phyloP scores from a whole-genome alignment of 2,888 invertebrate genomes.

The Syrista parreyssii region DNA sequence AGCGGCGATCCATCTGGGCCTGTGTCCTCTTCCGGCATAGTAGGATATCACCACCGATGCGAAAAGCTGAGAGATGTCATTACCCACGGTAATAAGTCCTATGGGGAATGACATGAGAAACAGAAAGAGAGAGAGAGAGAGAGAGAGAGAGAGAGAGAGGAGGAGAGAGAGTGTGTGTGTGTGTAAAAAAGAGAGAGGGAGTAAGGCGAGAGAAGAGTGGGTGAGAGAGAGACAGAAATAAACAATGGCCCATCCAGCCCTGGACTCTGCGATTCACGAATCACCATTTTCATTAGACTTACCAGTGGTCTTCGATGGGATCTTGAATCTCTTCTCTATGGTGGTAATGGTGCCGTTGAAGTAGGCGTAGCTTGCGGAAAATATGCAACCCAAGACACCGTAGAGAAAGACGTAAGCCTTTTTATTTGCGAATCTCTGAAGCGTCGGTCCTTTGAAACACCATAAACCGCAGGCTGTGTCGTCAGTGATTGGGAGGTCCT shows the following conservation, averaged over 20 bases:
- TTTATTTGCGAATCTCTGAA: constrained; percentile 73
- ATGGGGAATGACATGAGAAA: constrained; percentile 13
- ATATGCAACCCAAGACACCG: constrained; percentile 76
- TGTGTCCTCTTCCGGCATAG: constrained; percentile 77
- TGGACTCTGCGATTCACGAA: background rate
- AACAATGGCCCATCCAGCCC: background rate
- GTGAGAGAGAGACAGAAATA: background rate
- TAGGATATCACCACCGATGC: constrained; percentile 76
- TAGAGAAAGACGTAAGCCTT: constrained; percentile 73
- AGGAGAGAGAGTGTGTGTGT: too few species aligned
- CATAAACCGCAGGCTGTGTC: constrained; percentile 76
- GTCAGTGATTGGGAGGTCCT: constrained; percentile 69
- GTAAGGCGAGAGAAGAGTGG: too few species aligned
- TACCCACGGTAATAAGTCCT: constrained; percentile 79
- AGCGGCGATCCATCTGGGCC: constrained; percentile 79
- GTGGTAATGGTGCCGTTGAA: constrained; percentile 82
- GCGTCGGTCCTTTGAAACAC: constrained; percentile 69
- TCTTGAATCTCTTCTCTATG: constrained; percentile 79
- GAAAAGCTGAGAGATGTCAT: constrained; percentile 78
- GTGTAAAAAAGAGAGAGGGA: too few species aligned
- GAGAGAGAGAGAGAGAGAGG: too few species aligned
- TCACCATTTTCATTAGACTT: constrained; percentile 32
- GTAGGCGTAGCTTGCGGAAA: constrained; percentile 77
- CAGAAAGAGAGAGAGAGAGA: background rate
- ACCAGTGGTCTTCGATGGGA: constrained; percentile 78